Percentiles rank a stretch among this genome's conserved stretches.
Evolutionary conservation across 1,140 invertebrate genomes (phyloP).

Genomic region (Sipha flava): DNA sequence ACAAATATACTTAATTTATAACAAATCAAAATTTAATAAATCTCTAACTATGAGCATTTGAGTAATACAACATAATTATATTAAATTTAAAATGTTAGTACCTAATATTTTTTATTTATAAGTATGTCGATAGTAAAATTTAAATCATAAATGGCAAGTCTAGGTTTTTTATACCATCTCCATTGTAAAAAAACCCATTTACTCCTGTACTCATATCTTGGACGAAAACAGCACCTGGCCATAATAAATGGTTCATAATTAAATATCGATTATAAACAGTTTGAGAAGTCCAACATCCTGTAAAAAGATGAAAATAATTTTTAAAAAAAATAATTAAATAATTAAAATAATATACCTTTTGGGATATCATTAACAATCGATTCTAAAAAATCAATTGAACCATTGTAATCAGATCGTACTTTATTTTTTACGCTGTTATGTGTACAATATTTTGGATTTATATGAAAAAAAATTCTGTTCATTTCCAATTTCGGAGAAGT

Average conservation of each 20-base stretch:
- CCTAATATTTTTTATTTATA: too few species aligned
- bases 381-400: neutral
- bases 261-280: neutral
- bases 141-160: constrained; percentile 16
- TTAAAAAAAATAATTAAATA: neutral
- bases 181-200: constrained; percentile 8
- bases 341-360: neutral
- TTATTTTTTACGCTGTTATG: neutral
- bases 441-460: neutral
- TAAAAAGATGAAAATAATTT: neutral
- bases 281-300: constrained; percentile 1
- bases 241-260: neutral
- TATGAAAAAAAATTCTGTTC: neutral
- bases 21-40: too few species aligned
- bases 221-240: neutral
- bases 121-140: too few species aligned
- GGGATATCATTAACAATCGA: neutral
- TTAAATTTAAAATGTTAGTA: too few species aligned
- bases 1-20: too few species aligned
- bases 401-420: neutral
- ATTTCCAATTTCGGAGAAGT: neutral
- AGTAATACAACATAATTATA: too few species aligned
- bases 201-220: constrained; percentile 5
- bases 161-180: constrained; percentile 5
- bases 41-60: too few species aligned